These are phyloP conservation scores for Cyprinodon tularosa DNA, from an alignment of 2,113 vertebrate genomes.

Conservation along the genomic window DNA sequence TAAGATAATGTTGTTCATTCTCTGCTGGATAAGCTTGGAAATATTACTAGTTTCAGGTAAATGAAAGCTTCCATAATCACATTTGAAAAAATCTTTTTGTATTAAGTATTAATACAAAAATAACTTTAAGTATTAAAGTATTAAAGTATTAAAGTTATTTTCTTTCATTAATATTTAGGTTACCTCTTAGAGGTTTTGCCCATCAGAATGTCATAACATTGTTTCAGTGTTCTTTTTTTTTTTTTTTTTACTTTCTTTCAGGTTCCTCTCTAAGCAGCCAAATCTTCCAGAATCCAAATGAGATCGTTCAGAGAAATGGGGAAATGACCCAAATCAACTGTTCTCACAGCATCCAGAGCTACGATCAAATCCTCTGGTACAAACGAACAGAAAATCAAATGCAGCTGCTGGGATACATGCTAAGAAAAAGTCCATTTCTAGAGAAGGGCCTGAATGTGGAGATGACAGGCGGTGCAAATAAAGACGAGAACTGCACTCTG, in stretches of 20 bases:
- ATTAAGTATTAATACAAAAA: too few relatives aligned
- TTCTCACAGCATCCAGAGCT: slow-evolving; percentile 8
- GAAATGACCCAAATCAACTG: slow-evolving; percentile 21
- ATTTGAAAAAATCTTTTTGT: not conserved
- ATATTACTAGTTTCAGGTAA: slow-evolving; percentile 14
- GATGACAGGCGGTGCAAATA: slow-evolving; percentile 12
- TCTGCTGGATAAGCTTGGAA: not conserved
- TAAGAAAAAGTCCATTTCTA: fast-evolving
- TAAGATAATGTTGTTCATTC: not conserved
- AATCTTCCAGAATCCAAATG: not conserved
- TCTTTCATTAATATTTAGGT: not conserved
- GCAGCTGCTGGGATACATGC: slow-evolving; percentile 37
- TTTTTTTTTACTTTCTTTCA: not conserved
- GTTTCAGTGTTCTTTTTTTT: not conserved
- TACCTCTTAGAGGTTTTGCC: not conserved
- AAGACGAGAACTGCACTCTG: slow-evolving; percentile 26
- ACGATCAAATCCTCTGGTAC: slow-evolving; percentile 50
- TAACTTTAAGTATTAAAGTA: too few relatives aligned
- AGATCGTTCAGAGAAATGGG: not conserved
- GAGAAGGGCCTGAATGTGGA: slow-evolving; percentile 9
- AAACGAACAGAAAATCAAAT: slow-evolving; percentile 11
- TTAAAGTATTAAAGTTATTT: not conserved
- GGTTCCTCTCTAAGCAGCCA: not conserved
- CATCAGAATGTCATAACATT: not conserved
- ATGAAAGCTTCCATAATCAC: not conserved